These are phyloP conservation scores for Harlomillsia oculata DNA, from an alignment of 1,140 invertebrate genomes.

Conservation along the genomic window DNA sequence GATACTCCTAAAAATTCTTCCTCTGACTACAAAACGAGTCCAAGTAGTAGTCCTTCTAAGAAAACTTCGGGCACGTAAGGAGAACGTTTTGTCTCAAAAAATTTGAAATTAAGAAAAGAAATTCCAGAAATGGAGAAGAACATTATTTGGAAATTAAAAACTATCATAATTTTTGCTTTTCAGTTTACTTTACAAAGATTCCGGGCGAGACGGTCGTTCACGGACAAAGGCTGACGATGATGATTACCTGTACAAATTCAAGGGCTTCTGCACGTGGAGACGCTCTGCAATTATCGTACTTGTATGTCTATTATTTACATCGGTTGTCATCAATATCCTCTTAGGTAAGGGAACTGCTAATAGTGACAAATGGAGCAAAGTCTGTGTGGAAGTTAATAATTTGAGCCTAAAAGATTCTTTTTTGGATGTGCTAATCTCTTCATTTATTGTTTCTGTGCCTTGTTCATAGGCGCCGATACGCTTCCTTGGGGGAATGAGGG, in stretches of 20 bases:
- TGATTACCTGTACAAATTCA: constrained; percentile 33
- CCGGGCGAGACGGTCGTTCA: constrained; percentile 18
- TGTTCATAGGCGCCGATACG: constrained; percentile 11
- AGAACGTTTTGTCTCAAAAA: neutral
- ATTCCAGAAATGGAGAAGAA: neutral
- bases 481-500: constrained; percentile 22
- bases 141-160: neutral
- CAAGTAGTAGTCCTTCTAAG: constrained; percentile 54
- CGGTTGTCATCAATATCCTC: constrained; percentile 32
- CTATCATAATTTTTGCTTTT: neutral
- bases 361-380: too few species aligned
- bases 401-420: too few species aligned
- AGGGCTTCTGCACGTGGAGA: constrained; percentile 30
- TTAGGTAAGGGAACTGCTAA: constrained; percentile 20
- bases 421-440: too few species aligned
- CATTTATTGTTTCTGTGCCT: too few species aligned
- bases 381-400: too few species aligned
- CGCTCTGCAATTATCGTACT: constrained; percentile 21
- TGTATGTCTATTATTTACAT: constrained; percentile 23
- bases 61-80: constrained; percentile 27
- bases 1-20: constrained; percentile 78
- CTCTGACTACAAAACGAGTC: constrained; percentile 76
- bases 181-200: constrained; percentile 30
- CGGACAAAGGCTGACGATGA: constrained; percentile 31
- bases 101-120: neutral